Evolutionary conservation across 2,113 vertebrate species (phyloP).

Genomic region (Heteronetta atricapilla): DNA sequence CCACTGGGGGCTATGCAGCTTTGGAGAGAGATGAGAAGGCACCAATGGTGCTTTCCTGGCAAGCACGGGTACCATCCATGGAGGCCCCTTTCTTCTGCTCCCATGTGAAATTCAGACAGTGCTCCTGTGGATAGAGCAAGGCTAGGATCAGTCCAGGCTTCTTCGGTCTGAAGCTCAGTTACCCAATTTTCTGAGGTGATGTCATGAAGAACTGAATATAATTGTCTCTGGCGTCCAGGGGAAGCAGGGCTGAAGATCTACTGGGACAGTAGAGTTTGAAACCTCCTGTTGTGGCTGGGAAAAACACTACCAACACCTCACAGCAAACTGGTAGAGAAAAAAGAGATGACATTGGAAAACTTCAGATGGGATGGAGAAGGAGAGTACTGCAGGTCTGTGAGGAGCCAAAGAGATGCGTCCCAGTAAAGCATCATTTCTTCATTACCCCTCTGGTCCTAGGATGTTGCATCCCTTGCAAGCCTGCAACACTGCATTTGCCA

Average conservation of each 20-base stretch:
- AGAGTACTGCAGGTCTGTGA: background rate
- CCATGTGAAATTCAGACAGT: background rate
- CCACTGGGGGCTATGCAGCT: background rate
- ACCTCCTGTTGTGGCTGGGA: background rate
- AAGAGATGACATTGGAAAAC: background rate
- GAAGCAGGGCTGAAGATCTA: background rate
- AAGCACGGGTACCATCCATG: background rate
- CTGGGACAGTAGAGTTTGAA: background rate
- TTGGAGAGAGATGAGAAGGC: background rate
- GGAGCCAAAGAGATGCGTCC: background rate
- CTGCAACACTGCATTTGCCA: rapidly evolving
- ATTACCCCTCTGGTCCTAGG: background rate
- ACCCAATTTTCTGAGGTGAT: background rate
- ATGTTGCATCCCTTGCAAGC: background rate
- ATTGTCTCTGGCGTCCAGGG: background rate
- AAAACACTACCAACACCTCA: background rate
- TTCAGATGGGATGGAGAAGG: background rate
- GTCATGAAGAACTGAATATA: background rate
- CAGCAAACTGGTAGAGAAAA: background rate
- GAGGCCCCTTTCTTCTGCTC: background rate
- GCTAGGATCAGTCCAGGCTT: background rate
- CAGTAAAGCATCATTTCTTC: background rate
- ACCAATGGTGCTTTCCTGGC: background rate
- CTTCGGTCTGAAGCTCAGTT: background rate
- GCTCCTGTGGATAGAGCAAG: background rate